Percentiles rank a stretch among this genome's conserved stretches.
Conservation (phyloP, 2,113 vertebrate genomes). For the Phalacrocorax aristotelis region DNA sequence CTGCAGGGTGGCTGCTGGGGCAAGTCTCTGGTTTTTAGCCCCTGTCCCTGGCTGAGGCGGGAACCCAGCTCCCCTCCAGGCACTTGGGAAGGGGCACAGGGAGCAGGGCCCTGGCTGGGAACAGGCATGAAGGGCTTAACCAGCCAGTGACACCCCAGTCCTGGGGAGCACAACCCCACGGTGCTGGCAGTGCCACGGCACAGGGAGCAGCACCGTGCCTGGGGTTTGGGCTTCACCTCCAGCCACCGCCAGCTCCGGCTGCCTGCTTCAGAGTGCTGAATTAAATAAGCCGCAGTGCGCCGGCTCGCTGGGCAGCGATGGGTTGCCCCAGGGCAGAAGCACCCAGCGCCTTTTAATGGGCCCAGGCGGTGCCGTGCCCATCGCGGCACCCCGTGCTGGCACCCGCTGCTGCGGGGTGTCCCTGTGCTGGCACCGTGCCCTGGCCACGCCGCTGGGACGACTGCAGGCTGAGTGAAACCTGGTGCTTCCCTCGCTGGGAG, state of each 20-base stretch:
- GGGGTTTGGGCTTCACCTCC: not conserved
- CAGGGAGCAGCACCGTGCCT: not conserved
- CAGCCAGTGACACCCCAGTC: not conserved
- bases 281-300: not conserved
- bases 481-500: accelerated
- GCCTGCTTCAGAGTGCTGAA: accelerated
- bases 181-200: not conserved
- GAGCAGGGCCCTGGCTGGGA: not conserved
- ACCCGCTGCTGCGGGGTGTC: accelerated
- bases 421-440: not conserved
- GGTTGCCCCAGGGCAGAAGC: not conserved
- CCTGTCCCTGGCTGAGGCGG: not conserved
- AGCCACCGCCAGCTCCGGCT: not conserved
- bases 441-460: accelerated
- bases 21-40: not conserved
- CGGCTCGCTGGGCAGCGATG: accelerated
- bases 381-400: not conserved
- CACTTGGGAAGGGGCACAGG: accelerated
- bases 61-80: accelerated
- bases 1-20: not conserved
- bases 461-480: not conserved
- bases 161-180: accelerated
- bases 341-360: not conserved
- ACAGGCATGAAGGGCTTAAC: not conserved
- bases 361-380: accelerated